Evolutionary conservation across 2,888 invertebrate species (phyloP).

Genomic region (Microplitis deprimator): DNA sequence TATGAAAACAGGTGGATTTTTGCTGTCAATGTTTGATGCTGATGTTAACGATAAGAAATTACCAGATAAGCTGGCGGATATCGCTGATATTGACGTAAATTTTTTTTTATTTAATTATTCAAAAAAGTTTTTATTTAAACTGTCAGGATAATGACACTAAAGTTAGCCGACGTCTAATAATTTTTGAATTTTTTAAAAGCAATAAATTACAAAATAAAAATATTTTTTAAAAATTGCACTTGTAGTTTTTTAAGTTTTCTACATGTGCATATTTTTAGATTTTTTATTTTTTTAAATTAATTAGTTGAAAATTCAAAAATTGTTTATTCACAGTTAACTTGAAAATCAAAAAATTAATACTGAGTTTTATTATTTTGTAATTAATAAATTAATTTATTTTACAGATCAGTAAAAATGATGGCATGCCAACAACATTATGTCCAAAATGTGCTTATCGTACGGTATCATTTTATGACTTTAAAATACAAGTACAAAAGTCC

Average conservation of each 20-base stretch:
- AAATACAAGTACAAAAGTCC: conserved; percentile 62
- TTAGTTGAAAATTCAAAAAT: no score
- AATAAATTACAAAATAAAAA: no score
- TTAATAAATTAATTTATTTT: conserved; percentile 34
- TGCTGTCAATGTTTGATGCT: conserved; percentile 65
- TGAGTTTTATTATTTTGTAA: background rate
- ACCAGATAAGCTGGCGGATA: conserved; percentile 62
- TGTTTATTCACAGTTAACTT: no score
- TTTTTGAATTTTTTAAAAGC: no score
- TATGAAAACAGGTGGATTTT: conserved; percentile 64
- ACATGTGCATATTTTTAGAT: no score
- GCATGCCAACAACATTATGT: conserved; percentile 65
- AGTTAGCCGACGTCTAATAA: no score
- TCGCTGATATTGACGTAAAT: conserved; percentile 61
- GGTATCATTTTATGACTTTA: conserved; percentile 64
- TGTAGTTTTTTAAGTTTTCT: no score
- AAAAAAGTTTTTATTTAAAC: background rate
- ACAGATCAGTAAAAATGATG: conserved; percentile 64
- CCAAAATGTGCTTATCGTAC: conserved; percentile 65
- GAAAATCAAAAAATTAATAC: background rate
- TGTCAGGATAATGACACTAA: no score
- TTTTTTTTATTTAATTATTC: conserved; percentile 10
- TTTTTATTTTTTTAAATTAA: no score
- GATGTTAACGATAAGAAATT: conserved; percentile 60
- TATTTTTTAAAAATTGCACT: no score